Evolutionary conservation across 2,113 vertebrate genomes (phyloP).

Genomic region (Artemisiospiza belli): DNA sequence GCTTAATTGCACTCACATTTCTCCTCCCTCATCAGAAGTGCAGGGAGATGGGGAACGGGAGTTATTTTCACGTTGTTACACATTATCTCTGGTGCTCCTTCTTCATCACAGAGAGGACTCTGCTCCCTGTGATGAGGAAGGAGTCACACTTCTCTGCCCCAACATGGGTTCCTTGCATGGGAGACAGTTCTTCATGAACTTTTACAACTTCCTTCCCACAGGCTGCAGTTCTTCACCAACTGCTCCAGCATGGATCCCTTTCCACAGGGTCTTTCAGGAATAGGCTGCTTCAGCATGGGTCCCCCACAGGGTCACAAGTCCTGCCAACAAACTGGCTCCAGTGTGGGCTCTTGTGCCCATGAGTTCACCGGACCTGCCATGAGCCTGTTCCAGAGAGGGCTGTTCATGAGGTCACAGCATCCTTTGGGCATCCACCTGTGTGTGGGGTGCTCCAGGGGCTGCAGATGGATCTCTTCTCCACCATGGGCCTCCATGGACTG

Average conservation of each 20-base stretch:
- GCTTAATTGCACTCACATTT: background rate
- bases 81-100: background rate
- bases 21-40: background rate
- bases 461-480: background rate
- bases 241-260: background rate
- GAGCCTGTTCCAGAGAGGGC: background rate
- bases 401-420: background rate
- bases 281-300: background rate
- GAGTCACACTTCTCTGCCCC: background rate
- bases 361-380: background rate
- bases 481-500: background rate
- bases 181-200: background rate
- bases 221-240: background rate
- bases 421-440: background rate
- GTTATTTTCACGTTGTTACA: background rate
- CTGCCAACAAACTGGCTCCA: background rate
- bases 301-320: no score
- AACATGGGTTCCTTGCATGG: background rate
- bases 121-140: background rate
- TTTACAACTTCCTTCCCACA: background rate
- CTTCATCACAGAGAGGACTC: background rate
- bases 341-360: background rate
- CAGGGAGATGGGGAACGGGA: background rate
- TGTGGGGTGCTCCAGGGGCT: background rate
- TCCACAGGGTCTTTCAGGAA: fast-evolving